Evolutionary conservation across 2,888 invertebrate genomes (phyloP).

Genomic region (Scelioninae gen. 1): DNA sequence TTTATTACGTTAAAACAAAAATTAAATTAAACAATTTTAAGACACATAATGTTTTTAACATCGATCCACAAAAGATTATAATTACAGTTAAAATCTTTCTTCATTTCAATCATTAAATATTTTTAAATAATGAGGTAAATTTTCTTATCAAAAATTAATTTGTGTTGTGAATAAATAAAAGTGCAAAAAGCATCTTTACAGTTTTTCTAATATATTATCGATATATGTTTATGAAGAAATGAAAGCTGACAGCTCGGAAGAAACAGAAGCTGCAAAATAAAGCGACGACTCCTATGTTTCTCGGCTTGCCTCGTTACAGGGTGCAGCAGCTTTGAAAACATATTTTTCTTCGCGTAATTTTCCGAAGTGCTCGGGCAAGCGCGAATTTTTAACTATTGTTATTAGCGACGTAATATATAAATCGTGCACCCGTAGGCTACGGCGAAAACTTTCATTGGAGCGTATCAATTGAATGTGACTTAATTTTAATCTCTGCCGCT

Average conservation of each 20-base stretch:
- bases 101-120: too few relatives aligned
- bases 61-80: too few relatives aligned
- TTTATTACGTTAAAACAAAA: too few relatives aligned
- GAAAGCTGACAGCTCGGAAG: constrained; percentile 51
- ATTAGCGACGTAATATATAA: constrained; percentile 37
- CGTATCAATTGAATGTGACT: constrained; percentile 31
- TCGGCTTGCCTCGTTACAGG: background rate
- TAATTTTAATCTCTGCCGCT: constrained; percentile 39
- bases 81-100: too few relatives aligned
- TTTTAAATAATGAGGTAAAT: too few relatives aligned
- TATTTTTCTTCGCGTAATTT: constrained; percentile 54
- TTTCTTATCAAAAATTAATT: too few relatives aligned
- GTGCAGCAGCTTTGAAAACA: constrained; percentile 44
- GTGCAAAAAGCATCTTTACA: constrained; percentile 18
- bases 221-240: constrained; percentile 54
- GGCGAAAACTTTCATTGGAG: constrained; percentile 11
- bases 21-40: too few relatives aligned
- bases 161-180: constrained; percentile 17
- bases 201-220: constrained; percentile 51
- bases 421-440: constrained; percentile 6
- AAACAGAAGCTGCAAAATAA: constrained; percentile 52
- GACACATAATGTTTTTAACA: too few relatives aligned
- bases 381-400: constrained; percentile 46
- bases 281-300: constrained; percentile 21
- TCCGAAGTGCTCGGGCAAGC: constrained; percentile 40